Evolutionary conservation across 2,113 vertebrate species (phyloP), one percentile per base, ranked within the genome.

Genomic region (Oceanodroma tethys): DNA sequence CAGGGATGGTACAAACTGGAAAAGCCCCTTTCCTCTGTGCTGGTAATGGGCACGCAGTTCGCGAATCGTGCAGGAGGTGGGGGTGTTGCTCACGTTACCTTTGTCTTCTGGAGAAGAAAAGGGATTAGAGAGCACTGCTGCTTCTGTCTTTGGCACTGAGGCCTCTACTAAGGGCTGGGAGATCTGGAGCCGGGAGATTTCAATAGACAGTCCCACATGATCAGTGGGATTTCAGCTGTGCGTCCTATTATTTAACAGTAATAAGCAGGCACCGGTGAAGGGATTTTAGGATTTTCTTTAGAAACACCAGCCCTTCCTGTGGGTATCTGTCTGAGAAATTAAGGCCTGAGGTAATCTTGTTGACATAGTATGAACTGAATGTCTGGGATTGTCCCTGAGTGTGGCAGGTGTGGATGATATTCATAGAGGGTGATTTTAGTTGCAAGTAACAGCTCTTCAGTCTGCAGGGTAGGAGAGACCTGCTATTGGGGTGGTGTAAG

Each of bases 81-180:
- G 89, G 75, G 67, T 97, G 89, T 95, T 95, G 94, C 76, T 97
- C 94, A 89, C 13, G 8, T 87, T 97, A 95, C 96, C 95, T 97
- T 96, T 96, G 93, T 93, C 70, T 96, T 65, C 66, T 29, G 20
- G 36, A 8, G 81, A 75, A 79, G 40, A 29, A 27, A 45, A 60
- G 25, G 38, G 32, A 75, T 20, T 25, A 16, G n/a, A 50, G 70
- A 83, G 76, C 40, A 4, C 25, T 50, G 73, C 56, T 56, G 78
- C 42, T 43, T 42, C 55, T 70, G 16, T 30, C 62, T 13, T 58
- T 21, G 55, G 47, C 29, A 30, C 29, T 7, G 30, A 48, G 11
- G 59, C 30, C 7, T 45, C 73, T 52, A 63, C 43, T 52, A 32
- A 62, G 58, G 29, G 40, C 65, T 3, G 2, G n/a, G 45, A 71